These are phyloP conservation scores for Electrophaes corylata DNA, from an alignment of 2,888 invertebrate species.

Conservation along the genomic window DNA sequence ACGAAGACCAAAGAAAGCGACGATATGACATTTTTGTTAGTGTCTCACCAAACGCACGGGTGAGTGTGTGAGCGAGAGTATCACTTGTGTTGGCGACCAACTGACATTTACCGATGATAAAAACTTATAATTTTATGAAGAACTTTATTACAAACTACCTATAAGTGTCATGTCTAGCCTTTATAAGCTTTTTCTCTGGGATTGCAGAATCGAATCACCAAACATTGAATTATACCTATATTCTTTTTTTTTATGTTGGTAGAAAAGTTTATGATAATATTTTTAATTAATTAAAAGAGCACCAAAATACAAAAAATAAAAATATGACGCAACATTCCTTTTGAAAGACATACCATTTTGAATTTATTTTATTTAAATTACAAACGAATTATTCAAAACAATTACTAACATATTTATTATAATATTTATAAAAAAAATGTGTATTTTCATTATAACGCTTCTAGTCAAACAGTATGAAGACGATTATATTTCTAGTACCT, in stretches of 20 bases:
- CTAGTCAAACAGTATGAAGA: constrained; percentile 40
- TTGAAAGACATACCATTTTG: constrained; percentile 19
- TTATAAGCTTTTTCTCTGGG: too few relatives aligned
- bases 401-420: not conserved
- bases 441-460: constrained; percentile 26
- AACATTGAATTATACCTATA: not conserved
- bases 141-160: too few relatives aligned
- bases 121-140: too few relatives aligned
- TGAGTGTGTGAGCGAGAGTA: too few relatives aligned
- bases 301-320: not conserved
- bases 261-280: not conserved
- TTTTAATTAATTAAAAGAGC: not conserved
- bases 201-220: too few relatives aligned
- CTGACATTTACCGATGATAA: too few relatives aligned
- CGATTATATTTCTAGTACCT: constrained; percentile 6
- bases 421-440: not conserved
- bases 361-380: not conserved
- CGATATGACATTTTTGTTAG: too few relatives aligned
- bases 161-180: too few relatives aligned
- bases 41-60: too few relatives aligned
- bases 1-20: too few relatives aligned
- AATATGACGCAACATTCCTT: constrained; percentile 16
- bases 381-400: not conserved
- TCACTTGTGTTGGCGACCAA: too few relatives aligned
- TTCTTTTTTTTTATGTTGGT: not conserved